Evolutionary conservation across 2,113 vertebrate species (phyloP).

Genomic region (Pogonocichla stellata): DNA sequence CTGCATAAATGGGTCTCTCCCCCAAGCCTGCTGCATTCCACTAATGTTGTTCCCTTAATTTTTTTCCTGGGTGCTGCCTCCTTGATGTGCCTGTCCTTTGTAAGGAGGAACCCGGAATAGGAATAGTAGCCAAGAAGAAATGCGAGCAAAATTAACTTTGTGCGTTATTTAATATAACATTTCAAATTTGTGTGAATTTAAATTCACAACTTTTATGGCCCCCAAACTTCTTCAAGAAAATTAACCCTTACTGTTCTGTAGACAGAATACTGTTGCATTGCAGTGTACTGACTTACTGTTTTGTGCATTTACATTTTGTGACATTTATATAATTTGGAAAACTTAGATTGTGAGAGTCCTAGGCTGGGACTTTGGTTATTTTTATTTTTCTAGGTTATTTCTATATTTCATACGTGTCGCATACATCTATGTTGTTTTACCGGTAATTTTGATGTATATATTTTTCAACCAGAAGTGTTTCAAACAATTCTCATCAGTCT

Average conservation of each 20-base stretch:
- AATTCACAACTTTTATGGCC: not conserved
- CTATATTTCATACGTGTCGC: not conserved
- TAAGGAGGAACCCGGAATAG: not conserved
- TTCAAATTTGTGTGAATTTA: not conserved
- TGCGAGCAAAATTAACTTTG: not conserved
- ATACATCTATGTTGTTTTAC: not conserved
- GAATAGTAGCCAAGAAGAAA: not conserved
- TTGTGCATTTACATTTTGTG: not conserved
- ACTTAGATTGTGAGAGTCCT: not conserved
- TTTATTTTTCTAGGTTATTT: not conserved
- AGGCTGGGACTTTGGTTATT: not conserved
- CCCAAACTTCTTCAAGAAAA: not conserved
- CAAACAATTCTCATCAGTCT: not conserved
- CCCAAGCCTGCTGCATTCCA: not conserved
- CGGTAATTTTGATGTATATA: not conserved
- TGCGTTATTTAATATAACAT: not conserved
- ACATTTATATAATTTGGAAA: not conserved
- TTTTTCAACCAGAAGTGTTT: not conserved
- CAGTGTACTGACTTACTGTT: not conserved
- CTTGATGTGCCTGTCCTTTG: not conserved
- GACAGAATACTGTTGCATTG: not conserved
- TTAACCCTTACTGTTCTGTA: conserved; percentile 9
- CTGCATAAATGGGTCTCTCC: not conserved
- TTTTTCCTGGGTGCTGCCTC: not conserved
- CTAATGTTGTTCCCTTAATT: not conserved